phyloP scores from a whole-genome alignment of 1,140 invertebrate species.

The Kradibia gibbosae region DNA sequence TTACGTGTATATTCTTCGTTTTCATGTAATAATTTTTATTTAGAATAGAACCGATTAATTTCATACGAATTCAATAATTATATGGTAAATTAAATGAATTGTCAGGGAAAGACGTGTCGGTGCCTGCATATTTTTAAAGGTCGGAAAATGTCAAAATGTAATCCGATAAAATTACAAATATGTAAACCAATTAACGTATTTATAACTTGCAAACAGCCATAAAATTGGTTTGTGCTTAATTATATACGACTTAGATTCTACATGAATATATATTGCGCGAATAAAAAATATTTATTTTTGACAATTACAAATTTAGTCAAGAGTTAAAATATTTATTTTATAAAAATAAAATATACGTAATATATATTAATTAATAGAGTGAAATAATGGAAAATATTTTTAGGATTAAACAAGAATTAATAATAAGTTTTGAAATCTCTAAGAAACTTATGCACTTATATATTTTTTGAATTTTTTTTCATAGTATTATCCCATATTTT shows the following conservation, averaged over 20 bases:
- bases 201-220: slow-evolving; percentile 41
- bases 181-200: slow-evolving; percentile 33
- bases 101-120: slow-evolving; percentile 62
- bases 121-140: slow-evolving; percentile 67
- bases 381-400: slow-evolving; percentile 30
- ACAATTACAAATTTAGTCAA: slow-evolving; percentile 50
- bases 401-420: neutral
- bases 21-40: slow-evolving; percentile 39
- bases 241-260: slow-evolving; percentile 43
- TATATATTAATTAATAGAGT: slow-evolving; percentile 20
- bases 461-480: slow-evolving; percentile 10
- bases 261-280: slow-evolving; percentile 42
- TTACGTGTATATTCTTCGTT: slow-evolving; percentile 15
- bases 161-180: slow-evolving; percentile 27
- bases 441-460: neutral
- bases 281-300: slow-evolving; percentile 51
- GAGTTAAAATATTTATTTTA: slow-evolving; percentile 44
- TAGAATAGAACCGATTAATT: slow-evolving; percentile 42
- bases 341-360: slow-evolving; percentile 29
- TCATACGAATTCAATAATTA: slow-evolving; percentile 37
- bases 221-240: slow-evolving; percentile 42
- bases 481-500: neutral
- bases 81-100: slow-evolving; percentile 1
- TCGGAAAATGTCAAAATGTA: slow-evolving; percentile 6
- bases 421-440: neutral